These are phyloP conservation scores for Mythimna lalbum DNA, from an alignment of 2,888 invertebrate species.

Conservation along the genomic window DNA sequence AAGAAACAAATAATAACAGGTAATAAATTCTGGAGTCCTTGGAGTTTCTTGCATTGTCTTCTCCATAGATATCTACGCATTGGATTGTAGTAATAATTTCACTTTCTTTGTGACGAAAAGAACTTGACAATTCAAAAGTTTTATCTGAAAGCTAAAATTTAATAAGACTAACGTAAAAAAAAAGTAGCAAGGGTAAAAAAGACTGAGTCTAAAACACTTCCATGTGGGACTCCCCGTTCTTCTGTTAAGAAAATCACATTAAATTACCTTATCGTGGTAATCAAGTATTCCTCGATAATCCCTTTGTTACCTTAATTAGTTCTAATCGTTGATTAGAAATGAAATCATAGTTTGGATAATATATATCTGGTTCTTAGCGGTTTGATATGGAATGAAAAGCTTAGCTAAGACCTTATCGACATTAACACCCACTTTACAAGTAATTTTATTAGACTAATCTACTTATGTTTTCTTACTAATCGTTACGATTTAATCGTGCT, in stretches of 20 bases:
- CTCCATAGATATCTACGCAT: too few relatives aligned
- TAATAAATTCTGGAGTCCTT: too few relatives aligned
- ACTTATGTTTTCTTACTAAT: not conserved
- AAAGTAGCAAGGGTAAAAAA: not conserved
- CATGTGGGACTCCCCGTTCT: constrained; percentile 2
- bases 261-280: not conserved
- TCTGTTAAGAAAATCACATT: not conserved
- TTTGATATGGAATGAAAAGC: not conserved
- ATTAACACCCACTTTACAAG: not conserved
- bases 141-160: too few relatives aligned
- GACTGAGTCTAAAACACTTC: not conserved
- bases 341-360: not conserved
- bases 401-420: constrained; percentile 5
- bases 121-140: too few relatives aligned
- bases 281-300: constrained; percentile 1
- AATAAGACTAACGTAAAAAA: not conserved
- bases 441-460: not conserved
- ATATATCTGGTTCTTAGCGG: constrained; percentile 10
- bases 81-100: too few relatives aligned
- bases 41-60: too few relatives aligned
- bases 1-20: too few relatives aligned
- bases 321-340: constrained; percentile 15
- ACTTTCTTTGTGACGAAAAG: too few relatives aligned
- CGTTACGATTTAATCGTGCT: not conserved
- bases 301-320: constrained; percentile 5